Evolutionary conservation across 2,113 vertebrate genomes (phyloP).

Genomic region (Aphelocoma coerulescens): DNA sequence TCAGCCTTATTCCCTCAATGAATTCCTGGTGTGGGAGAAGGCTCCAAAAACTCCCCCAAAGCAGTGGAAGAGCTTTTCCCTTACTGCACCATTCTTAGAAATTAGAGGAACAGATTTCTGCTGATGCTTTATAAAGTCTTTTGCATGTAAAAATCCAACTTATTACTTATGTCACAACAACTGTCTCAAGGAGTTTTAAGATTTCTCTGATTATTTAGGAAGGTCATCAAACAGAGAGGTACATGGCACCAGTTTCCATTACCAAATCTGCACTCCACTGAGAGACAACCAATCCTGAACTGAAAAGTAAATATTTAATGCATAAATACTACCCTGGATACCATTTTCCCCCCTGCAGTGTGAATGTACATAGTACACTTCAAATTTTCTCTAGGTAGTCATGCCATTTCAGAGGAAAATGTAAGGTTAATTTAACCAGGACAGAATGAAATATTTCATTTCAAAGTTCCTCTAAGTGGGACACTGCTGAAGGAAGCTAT

Average conservation of each 20-base stretch:
- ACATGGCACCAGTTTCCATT: background rate
- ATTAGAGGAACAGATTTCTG: background rate
- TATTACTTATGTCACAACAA: background rate
- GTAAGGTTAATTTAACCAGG: constrained; percentile 42
- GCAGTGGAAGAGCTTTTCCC: background rate
- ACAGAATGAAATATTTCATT: constrained; percentile 11
- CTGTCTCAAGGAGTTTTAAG: background rate
- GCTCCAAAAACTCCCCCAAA: background rate
- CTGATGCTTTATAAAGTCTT: background rate
- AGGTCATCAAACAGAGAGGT: background rate
- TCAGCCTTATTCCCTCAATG: background rate
- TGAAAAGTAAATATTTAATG: constrained; percentile 52
- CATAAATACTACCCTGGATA: background rate
- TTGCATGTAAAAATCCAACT: background rate
- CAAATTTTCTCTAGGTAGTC: background rate
- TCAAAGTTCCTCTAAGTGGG: constrained; percentile 25
- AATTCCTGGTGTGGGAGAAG: background rate
- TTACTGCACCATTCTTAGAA: background rate
- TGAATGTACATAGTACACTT: constrained; percentile 3
- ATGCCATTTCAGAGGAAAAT: constrained; percentile 34
- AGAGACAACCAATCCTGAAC: constrained; percentile 11
- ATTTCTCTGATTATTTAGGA: background rate
- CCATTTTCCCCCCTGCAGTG: background rate
- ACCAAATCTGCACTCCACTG: background rate
- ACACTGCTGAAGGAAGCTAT: constrained; percentile 26